Evolutionary conservation across 2,888 invertebrate genomes (phyloP).

Genomic region (Spisula subtruncata): DNA sequence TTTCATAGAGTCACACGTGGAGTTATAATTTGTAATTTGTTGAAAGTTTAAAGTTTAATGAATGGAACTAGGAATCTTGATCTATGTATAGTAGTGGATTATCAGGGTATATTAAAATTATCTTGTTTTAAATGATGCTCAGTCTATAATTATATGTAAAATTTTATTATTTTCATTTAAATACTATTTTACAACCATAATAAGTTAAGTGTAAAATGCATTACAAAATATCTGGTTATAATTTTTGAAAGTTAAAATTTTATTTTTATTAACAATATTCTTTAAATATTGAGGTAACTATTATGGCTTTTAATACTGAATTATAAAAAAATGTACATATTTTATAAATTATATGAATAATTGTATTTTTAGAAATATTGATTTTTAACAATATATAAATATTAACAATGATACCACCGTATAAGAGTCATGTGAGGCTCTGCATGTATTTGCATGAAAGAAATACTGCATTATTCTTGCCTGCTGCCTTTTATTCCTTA

Average conservation of each 20-base stretch:
- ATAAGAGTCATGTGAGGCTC: background rate
- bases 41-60: background rate
- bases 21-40: too few species aligned
- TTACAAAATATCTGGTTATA: too few species aligned
- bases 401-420: background rate
- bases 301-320: too few species aligned
- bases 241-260: background rate
- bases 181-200: too few species aligned
- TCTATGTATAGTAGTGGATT: background rate
- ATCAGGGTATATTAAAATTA: background rate
- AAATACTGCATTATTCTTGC: conserved; percentile 30
- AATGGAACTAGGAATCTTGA: background rate
- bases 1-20: background rate
- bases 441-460: conserved; percentile 52
- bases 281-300: too few species aligned
- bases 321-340: background rate
- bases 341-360: background rate
- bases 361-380: background rate
- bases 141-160: background rate
- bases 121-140: background rate
- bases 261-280: background rate
- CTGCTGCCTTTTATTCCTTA: conserved; percentile 25
- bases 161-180: too few species aligned
- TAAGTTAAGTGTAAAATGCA: too few species aligned
- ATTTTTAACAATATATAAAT: background rate